These are phyloP conservation scores for Argya squamiceps DNA, from an alignment of 2,797 vertebrate species.

Conservation along the genomic window DNA sequence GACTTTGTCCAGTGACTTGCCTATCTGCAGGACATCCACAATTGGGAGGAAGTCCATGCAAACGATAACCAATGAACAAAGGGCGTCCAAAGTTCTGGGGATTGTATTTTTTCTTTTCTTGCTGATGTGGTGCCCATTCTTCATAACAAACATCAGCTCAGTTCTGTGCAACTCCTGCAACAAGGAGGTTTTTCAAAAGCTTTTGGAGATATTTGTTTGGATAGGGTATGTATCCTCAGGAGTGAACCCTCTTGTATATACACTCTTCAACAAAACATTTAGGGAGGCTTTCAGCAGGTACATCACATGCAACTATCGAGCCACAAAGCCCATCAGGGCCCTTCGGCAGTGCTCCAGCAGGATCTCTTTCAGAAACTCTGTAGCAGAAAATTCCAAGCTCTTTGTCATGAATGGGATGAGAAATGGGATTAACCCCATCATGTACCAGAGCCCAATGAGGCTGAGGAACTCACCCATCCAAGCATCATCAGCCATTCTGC, in stretches of 20 bases:
- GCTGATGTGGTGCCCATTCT: conserved; percentile 99
- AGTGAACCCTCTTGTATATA: conserved; percentile 96
- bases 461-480: conserved; percentile 79
- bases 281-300: conserved; percentile 92
- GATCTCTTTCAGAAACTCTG: conserved; percentile 85
- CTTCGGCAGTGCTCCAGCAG: conserved; percentile 76
- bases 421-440: conserved; percentile 87
- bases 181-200: conserved; percentile 78
- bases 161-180: conserved; percentile 89
- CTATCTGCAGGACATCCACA: conserved; percentile 84
- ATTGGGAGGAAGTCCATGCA: conserved; percentile 94
- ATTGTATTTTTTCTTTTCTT: conserved; percentile 96
- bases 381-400: conserved; percentile 90
- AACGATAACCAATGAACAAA: conserved; percentile 93
- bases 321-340: conserved; percentile 58
- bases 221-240: conserved; percentile 96
- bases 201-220: conserved; percentile 97
- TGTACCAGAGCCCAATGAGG: conserved; percentile 86
- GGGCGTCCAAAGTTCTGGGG: conserved; percentile 95
- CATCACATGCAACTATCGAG: conserved; percentile 90
- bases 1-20: conserved; percentile 65
- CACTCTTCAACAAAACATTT: conserved; percentile 97
- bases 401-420: conserved; percentile 89
- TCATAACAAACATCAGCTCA: conserved; percentile 93
- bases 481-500: conserved; percentile 77